phyloP scores from a whole-genome alignment of 2,797 vertebrate genomes.

The Phalloptychus januarius region DNA sequence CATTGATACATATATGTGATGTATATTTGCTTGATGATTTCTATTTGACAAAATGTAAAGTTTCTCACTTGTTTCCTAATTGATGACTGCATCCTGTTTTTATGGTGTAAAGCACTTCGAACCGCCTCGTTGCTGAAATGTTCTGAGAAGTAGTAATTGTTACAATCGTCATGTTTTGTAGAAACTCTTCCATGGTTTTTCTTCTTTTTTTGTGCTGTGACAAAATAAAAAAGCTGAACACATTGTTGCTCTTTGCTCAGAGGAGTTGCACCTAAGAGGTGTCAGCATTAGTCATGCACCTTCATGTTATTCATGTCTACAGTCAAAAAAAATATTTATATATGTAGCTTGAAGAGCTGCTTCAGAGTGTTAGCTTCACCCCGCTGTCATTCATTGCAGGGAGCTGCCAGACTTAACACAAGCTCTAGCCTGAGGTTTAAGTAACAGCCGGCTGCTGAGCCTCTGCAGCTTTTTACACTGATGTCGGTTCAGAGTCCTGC shows the following conservation, averaged over 20 bases:
- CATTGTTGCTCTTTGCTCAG: neutral
- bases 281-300: constrained; percentile 3
- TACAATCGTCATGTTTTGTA: neutral
- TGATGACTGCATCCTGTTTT: neutral
- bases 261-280: neutral
- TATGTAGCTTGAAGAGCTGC: neutral
- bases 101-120: neutral
- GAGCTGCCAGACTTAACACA: neutral
- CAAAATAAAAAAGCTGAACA: neutral
- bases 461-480: neutral
- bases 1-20: no score
- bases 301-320: constrained; percentile 13
- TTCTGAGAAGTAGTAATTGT: neutral
- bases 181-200: neutral
- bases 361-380: neutral
- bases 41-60: neutral
- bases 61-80: neutral
- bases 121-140: neutral
- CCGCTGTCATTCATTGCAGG: neutral
- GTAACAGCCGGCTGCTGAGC: neutral
- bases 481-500: neutral
- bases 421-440: neutral
- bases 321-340: neutral
- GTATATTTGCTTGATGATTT: no score
- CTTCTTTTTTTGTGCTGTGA: neutral